Percentiles rank a stretch among this genome's conserved stretches.
Conservation (phyloP, 2,113 vertebrate species). For the Aspiorhynchus laticeps region DNA sequence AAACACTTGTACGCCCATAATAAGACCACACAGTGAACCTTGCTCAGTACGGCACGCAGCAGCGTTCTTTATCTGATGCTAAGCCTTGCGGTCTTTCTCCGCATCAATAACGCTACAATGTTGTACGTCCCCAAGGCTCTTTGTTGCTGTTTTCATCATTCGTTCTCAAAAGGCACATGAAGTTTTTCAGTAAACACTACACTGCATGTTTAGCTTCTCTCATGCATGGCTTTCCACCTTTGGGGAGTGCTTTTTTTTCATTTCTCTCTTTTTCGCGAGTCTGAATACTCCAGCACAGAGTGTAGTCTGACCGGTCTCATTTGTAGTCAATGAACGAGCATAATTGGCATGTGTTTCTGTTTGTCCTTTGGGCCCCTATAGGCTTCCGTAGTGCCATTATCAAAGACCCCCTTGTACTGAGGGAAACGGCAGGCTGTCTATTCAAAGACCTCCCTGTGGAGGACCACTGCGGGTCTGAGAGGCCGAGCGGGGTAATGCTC, state of each 20-base stretch:
- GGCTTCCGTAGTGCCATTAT: constrained; percentile 49
- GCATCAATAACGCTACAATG: not conserved
- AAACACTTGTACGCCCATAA: not conserved
- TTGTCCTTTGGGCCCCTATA: constrained; percentile 35
- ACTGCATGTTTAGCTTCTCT: constrained; percentile 32
- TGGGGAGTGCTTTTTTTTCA: not conserved
- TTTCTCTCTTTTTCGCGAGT: constrained; percentile 19
- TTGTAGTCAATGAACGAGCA: constrained; percentile 40
- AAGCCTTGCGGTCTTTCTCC: not conserved
- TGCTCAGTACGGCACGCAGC: not conserved
- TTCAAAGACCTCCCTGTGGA: constrained; percentile 43
- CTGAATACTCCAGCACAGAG: constrained; percentile 10
- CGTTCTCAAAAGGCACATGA: constrained; percentile 10
- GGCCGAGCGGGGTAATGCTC: constrained; percentile 36
- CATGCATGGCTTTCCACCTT: constrained; percentile 41
- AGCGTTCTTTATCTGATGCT: constrained; percentile 29
- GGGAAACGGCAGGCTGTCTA: constrained; percentile 40
- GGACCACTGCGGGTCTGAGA: constrained; percentile 31
- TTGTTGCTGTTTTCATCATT: constrained; percentile 19
- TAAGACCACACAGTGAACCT: not conserved
- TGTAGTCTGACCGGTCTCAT: constrained; percentile 40
- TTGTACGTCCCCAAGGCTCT: constrained; percentile 15
- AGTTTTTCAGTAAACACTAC: constrained; percentile 19
- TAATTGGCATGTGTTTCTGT: constrained; percentile 47
- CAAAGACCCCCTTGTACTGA: constrained; percentile 41